Evolutionary conservation across 2,888 invertebrate genomes (phyloP), one percentile per base, ranked within the genome.

Genomic region (Penaeus monodon): DNA sequence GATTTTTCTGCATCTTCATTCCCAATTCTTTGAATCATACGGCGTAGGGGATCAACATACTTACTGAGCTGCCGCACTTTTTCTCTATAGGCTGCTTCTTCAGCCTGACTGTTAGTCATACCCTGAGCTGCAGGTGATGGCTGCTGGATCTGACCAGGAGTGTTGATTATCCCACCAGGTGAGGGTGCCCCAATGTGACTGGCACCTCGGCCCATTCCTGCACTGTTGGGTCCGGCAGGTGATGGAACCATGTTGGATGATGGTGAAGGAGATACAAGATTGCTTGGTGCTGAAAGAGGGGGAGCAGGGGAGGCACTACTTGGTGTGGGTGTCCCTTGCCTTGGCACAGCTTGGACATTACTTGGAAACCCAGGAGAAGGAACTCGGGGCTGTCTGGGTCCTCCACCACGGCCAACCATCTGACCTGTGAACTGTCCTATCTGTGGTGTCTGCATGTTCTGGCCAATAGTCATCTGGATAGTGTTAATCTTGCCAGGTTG

Each of bases 41-140:
- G 94, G 78, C 97, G 94, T 44, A 99, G 93, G 0, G 98, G 98
- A 91, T 98, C 98, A 90, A 98, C 97, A 92, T 97, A 99, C 93
- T 97, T 97, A 91, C 96, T 97, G 63, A 99, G 94, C 92, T 98
- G 97, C 63, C 97, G 95, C 88, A 98, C 96, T 93, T 98, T 99
- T 92, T 98, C 98, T 84, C 97, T 93, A 92, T 98, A 99, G 0
- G 96, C 96, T 85, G 96, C 96, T 91, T 98, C 98, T 91, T 98
- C 98, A 90, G 76, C 86, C 76, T 85, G 90, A 27, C 85, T 82
- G 12, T 65, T 88, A 89, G 89, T 70, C 57, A 83, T 65, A 20
- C 78, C 64, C 64, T 88, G 86, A 64, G 77, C 73, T 57, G 83
- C 86, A 91, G 92, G 83, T 91, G 92, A 17, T 91, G 91, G 63